Conservation (phyloP, 2,888 invertebrate genomes). For the Diloba caeruleocephala region DNA sequence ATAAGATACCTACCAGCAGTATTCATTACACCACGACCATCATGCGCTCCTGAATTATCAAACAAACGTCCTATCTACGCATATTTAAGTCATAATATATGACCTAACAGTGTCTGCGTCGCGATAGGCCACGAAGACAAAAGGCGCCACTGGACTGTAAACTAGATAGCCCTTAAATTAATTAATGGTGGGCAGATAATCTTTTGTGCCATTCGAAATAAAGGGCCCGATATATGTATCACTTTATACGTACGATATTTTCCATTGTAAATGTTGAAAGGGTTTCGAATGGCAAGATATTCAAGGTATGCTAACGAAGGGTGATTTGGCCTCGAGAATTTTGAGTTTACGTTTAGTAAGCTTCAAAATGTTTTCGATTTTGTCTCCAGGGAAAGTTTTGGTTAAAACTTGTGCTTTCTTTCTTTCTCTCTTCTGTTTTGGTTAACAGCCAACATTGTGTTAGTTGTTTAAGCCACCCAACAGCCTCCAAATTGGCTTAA, state of each 20-base stretch:
- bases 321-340: neutral
- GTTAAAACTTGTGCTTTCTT: no score
- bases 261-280: constrained; percentile 48
- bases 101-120: constrained; percentile 29
- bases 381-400: no score
- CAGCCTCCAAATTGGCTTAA: no score
- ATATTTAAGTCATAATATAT: constrained; percentile 49
- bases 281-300: constrained; percentile 22
- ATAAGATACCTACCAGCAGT: no score
- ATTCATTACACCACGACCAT: no score
- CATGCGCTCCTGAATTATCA: neutral
- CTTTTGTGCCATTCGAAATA: constrained; percentile 59
- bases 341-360: neutral
- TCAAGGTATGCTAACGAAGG: constrained; percentile 9
- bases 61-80: constrained; percentile 24
- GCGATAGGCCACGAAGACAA: constrained; percentile 65
- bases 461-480: no score
- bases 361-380: no score
- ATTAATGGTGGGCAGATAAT: constrained; percentile 65
- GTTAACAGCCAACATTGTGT: no score
- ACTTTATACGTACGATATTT: constrained; percentile 28
- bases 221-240: constrained; percentile 49
- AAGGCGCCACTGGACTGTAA: constrained; percentile 67
- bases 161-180: constrained; percentile 75
- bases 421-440: no score